A percentile compares a stretch with the other conserved stretches of the same genome.
Conservation (phyloP, 2,113 vertebrate species). For the Platichthys stellatus region DNA sequence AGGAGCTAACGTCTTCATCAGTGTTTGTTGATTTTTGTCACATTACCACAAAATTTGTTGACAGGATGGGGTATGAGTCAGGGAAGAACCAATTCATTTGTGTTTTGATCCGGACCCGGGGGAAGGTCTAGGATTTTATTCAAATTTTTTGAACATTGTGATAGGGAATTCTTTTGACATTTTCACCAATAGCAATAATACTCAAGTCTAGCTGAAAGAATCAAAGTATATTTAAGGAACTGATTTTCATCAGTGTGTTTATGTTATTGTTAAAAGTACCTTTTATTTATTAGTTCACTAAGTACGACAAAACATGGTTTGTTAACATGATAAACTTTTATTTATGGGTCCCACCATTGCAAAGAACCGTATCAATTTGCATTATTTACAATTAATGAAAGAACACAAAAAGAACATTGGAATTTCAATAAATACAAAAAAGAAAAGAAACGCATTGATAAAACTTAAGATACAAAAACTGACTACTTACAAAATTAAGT, state of each 20-base stretch:
- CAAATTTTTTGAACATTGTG: no score
- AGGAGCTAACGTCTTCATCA: no score
- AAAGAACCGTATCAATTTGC: constrained; percentile 58
- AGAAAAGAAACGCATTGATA: constrained; percentile 31
- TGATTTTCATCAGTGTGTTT: background rate
- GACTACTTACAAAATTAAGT: constrained; percentile 39
- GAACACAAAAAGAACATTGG: constrained; percentile 47
- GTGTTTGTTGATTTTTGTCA: no score
- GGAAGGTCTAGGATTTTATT: no score
- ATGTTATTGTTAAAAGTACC: background rate
- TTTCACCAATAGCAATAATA: no score
- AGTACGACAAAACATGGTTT: background rate
- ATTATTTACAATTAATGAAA: constrained; percentile 65
- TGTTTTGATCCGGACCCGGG: no score
- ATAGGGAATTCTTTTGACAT: no score
- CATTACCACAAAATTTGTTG: no score
- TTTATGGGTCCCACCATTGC: constrained; percentile 50
- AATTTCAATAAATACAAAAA: constrained; percentile 77
- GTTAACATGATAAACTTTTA: constrained; percentile 66
- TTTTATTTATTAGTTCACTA: background rate
- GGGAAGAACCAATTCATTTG: no score
- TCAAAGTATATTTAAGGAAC: no score
- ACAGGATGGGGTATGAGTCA: no score
- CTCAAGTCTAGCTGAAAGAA: no score
- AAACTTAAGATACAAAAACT: constrained; percentile 63